A percentile compares a stretch with the other conserved stretches of the same genome.
Conservation (phyloP, 2,113 vertebrate species). For the Mustela nigripes region DNA sequence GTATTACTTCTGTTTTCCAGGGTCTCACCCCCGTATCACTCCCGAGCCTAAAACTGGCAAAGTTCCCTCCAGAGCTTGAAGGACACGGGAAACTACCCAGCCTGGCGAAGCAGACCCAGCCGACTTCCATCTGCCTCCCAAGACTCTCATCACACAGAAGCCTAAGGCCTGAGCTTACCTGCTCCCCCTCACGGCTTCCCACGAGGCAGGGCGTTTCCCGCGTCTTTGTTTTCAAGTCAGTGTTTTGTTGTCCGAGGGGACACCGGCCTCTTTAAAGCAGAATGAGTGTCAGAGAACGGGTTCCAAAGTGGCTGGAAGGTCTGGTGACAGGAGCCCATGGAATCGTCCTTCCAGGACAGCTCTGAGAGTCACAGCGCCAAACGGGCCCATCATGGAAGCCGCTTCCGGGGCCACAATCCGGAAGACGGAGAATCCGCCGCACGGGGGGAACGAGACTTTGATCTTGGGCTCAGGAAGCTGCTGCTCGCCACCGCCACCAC, state of each 20-base stretch:
- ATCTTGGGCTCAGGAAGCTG: neutral
- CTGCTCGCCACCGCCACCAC: no score
- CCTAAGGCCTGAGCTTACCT: neutral
- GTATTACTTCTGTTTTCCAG: neutral
- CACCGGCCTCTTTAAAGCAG: neutral
- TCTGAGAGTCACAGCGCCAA: neutral
- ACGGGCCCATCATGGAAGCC: neutral
- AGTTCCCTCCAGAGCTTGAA: neutral
- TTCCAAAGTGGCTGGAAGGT: neutral
- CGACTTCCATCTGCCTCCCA: neutral
- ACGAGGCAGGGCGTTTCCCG: rapidly evolving
- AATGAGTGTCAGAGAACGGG: neutral
- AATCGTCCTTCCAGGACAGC: neutral
- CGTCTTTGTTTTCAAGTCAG: neutral
- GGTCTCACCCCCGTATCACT: neutral
- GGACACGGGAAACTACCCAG: neutral
- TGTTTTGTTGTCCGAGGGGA: neutral
- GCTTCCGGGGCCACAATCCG: neutral
- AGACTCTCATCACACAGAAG: neutral
- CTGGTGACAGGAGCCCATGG: neutral
- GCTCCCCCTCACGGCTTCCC: neutral
- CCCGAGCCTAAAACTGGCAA: neutral
- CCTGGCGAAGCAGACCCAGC: neutral
- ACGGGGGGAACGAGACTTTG: neutral
- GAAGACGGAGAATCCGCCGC: neutral